Conservation (phyloP, 92 coral and sea anemone genomes). For the Parazoanthus darwini region DNA sequence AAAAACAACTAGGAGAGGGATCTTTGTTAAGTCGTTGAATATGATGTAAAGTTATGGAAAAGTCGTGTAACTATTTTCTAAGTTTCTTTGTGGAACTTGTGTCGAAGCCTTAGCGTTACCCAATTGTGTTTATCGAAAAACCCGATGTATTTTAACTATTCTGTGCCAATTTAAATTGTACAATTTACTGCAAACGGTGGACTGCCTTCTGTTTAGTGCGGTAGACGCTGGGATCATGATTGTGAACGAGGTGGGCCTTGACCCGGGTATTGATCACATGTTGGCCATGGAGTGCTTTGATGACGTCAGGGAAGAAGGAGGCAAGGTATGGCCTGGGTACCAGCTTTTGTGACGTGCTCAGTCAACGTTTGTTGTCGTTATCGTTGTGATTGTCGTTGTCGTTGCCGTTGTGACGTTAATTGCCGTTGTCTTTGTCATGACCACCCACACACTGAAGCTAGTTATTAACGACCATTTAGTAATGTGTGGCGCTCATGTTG, state of each 20-base stretch:
- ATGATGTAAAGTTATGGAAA: too few relatives aligned
- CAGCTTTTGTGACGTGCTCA: too few relatives aligned
- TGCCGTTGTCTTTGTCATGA: background rate
- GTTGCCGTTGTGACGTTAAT: background rate
- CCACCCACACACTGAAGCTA: background rate
- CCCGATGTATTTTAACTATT: too few relatives aligned
- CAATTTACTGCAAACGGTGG: too few relatives aligned
- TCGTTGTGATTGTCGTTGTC: background rate
- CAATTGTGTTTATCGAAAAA: background rate
- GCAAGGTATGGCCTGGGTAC: constrained; percentile 61
- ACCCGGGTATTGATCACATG: constrained; percentile 99
- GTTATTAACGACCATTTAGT: background rate
- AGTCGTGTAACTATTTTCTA: background rate
- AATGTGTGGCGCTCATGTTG: background rate
- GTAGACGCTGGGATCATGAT: constrained; percentile 89
- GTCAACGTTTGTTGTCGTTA: background rate
- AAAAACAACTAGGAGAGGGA: too few relatives aligned
- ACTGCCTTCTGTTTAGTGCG: constrained; percentile 57
- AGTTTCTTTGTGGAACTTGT: too few relatives aligned
- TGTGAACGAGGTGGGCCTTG: constrained; percentile 92
- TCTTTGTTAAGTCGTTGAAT: too few relatives aligned
- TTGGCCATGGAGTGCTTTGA: constrained; percentile 98
- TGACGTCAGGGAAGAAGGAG: constrained; percentile 88
- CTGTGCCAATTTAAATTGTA: background rate
- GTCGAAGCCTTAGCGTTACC: background rate